Conservation (phyloP, 2,113 vertebrate species). For the Dipodomys spectabilis region DNA sequence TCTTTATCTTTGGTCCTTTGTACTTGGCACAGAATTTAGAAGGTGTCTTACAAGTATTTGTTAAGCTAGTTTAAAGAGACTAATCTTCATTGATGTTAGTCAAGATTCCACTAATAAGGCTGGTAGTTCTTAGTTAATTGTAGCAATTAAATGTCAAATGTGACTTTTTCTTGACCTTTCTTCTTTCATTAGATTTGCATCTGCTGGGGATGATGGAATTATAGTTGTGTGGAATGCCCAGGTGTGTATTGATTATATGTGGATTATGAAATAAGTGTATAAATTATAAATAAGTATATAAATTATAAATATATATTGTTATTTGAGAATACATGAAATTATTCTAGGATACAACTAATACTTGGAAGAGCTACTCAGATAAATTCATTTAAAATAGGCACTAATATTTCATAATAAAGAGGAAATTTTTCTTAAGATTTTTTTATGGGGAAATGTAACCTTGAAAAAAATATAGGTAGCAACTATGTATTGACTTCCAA, state of each 20-base stretch:
- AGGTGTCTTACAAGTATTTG: constrained; percentile 9
- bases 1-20: neutral
- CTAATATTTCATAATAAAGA: constrained; percentile 48
- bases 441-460: constrained; percentile 50
- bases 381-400: constrained; percentile 18
- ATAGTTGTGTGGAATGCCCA: constrained; percentile 95
- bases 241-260: constrained; percentile 84
- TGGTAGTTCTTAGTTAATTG: constrained; percentile 27
- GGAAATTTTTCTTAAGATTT: neutral
- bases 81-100: constrained; percentile 23
- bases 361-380: neutral
- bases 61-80: constrained; percentile 16
- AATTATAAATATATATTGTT: too few relatives aligned
- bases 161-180: constrained; percentile 48
- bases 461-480: constrained; percentile 17
- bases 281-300: too few relatives aligned
- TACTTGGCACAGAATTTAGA: neutral
- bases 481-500: constrained; percentile 15
- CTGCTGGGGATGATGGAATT: constrained; percentile 96
- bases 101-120: constrained; percentile 2
- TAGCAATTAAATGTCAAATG: constrained; percentile 41
- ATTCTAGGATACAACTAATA: neutral
- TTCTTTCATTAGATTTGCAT: constrained; percentile 91
- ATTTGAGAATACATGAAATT: too few relatives aligned
- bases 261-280: neutral